Evolutionary conservation across 2,797 vertebrate genomes (phyloP), one percentile per base, ranked within the genome.

Genomic region (Anableps anableps): DNA sequence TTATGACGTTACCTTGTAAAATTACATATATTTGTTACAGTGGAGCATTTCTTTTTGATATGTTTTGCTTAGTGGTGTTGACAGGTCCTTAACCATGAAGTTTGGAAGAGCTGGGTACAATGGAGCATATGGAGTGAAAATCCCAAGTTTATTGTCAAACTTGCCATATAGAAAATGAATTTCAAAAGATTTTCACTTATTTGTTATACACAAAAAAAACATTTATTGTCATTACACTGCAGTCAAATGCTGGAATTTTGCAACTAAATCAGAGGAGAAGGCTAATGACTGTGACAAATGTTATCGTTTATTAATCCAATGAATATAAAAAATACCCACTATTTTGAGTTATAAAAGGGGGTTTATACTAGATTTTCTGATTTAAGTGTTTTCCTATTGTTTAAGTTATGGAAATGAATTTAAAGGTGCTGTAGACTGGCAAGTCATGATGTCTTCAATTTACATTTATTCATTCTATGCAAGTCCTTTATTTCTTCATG

Each of bases 401-500:
- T 89, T 86, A 80, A 91, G 86, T 90, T 89, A 88, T 84, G 85
- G 78, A 91, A 92, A 91, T 85, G 89, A 83, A 93, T 90, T 86
- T 91, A 92, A 95, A 94, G 95, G 95, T 96, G 95, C 95, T 96
- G 91, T 92, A 91, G 89, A 94, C 92, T 91, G 91, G 92, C 91
- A 83, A 91, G 88, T 93, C 91, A 92, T 88, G 91, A 94, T 93
- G 92, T 95, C 93, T 90, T 89, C 88, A 89, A 95, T 83, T 76
- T 89, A 86, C 89, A 88, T 95, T 86, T 88, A 95, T 95, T 90
- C 95, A 96, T 96, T 95, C 96, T 96, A 95, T 96, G 95, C 95
- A 95, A 96, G 86, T 92, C 88, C 76, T 94, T 83, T 90, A 88
- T 94, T 93, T 74, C 85, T 80, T 77, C 50, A 88, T 83, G 72